Base-by-base conservation (phyloP, 2,113 vertebrate genomes). In the Cranoglanis bouderius region DNA sequence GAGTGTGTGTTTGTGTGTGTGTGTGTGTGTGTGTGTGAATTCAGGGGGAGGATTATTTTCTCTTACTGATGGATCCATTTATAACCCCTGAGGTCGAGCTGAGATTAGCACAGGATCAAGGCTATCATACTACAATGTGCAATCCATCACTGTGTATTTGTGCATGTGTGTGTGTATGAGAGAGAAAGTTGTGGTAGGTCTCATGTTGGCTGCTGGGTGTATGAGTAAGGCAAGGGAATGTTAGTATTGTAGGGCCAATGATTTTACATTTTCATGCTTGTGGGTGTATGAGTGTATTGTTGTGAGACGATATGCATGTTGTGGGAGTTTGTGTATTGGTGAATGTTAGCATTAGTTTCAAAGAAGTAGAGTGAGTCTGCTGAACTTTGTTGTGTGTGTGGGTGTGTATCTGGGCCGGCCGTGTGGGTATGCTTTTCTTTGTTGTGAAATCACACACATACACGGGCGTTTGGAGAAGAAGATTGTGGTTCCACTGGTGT, bases 401-500 rank as follows among this genome's bases (percentile, higher is more conserved):
- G 85, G 90, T 88, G 89, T 83, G 51, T 88, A 90, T 87, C 87
- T 87, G 88, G 40, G 29, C 74, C 51, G 59, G 46, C 57, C 74
- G 87, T 86, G 88, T 89, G 72, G 67, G 40, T 77, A 59, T 43
- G 57, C 94, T 93, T 92, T 87, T 92, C 90, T 89, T 91, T 92
- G 84, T 89, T 87, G 86, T 92, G 89, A 92, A 93, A 95, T 95
- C 92, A 70, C 78, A 88, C 89, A 78, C 88, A 86, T 81, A 90
- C 80, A 87, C 29, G n/a, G 65, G 53, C 72, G 53, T 61, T 87
- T 88, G 88, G 82, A 32, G 65, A 77, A 90, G 63, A 92, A 95
- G 95, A 95, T 96, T 96, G 94, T 77, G 91, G 94, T 95, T 95
- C 94, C 95, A 94, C 91, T 90, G 80, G 91, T 89, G 91, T 92